Conservation (phyloP, 2,797 vertebrate species). For the Pseudotriccus pelzelni region DNA sequence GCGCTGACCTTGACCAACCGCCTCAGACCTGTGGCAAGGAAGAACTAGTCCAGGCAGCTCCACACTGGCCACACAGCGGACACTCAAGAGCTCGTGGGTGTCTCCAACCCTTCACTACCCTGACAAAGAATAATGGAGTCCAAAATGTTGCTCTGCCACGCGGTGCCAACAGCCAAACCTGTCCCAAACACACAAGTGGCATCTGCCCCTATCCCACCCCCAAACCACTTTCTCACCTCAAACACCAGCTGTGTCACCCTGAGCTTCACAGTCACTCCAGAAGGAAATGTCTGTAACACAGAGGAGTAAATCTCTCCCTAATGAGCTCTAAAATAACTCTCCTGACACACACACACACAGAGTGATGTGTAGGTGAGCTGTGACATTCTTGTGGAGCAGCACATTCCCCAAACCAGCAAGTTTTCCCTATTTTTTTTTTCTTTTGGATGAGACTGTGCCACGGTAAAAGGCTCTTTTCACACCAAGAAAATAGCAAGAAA, state of each 20-base stretch:
- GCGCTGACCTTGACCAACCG: not conserved
- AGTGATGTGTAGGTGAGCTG: not conserved
- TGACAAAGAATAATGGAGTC: fast-evolving
- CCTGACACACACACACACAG: not conserved
- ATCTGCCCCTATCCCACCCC: not conserved
- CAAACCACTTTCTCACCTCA: not conserved
- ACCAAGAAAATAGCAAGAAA: not conserved
- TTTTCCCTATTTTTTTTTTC: not conserved
- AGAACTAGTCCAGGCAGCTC: not conserved
- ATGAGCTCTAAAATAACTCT: not conserved
- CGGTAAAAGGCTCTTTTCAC: not conserved
- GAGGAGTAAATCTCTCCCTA: not conserved
- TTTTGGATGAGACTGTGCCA: not conserved
- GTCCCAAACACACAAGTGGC: not conserved
- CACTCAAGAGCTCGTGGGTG: fast-evolving
- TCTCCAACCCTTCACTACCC: not conserved
- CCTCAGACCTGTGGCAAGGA: not conserved
- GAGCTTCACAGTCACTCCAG: not conserved
- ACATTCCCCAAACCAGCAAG: not conserved
- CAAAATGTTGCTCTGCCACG: fast-evolving
- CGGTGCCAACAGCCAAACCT: not conserved
- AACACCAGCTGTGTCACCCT: not conserved
- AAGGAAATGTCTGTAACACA: not conserved
- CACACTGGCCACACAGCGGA: fast-evolving
- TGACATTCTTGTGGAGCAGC: not conserved